Evolutionary conservation across 1,140 invertebrate genomes (phyloP), one percentile per base, ranked within the genome.

Genomic region (Oedothorax gibbosus): DNA sequence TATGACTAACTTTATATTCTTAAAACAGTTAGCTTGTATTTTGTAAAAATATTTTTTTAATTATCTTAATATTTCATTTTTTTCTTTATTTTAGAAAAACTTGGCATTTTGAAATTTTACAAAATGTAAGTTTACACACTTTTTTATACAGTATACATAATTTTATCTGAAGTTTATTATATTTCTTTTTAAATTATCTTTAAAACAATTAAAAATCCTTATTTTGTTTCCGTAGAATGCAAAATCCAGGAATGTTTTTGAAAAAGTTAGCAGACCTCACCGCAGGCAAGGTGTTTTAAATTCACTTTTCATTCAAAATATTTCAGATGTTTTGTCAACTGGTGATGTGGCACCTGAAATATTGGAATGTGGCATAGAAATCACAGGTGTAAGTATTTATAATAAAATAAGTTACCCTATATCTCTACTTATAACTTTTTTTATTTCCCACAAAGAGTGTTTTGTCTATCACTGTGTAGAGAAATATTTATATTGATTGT

Each of bases 231-330:
- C 54, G 10, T 56, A 80, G 78, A 53, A 53, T 54, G n/a, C 73
- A 7, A 85, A 76, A 62, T 71, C 56, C 20, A 83, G 75, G 54
- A 83, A 83, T 73, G 66, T 85, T 9, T 84, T 85, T 62, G 83
- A 85, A 49, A 78, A 71, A 69, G 75, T 85, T 18, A 62, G 66
- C 49, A 57, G 18, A 21, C 83, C 83, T 49, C 7, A 21, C 15
- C 68, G 21, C 53, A 77, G 83, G 10, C 53, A 77, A 53, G 62
- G 10, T 53, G 75, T 85, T 15, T 64, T 85, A 15, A 62, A 85
- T 69, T 60, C 73, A 35, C 73, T 85, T 51, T 85, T 85, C n/a
- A 85, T 85, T 8, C 77, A 56, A 78, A 85, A 85, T 64, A 85
- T 85, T 53, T 65, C 83, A 2, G 83, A 85, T 85, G 83, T 78